Conservation (phyloP, 2,888 invertebrate species). For the Phasia obesa region DNA sequence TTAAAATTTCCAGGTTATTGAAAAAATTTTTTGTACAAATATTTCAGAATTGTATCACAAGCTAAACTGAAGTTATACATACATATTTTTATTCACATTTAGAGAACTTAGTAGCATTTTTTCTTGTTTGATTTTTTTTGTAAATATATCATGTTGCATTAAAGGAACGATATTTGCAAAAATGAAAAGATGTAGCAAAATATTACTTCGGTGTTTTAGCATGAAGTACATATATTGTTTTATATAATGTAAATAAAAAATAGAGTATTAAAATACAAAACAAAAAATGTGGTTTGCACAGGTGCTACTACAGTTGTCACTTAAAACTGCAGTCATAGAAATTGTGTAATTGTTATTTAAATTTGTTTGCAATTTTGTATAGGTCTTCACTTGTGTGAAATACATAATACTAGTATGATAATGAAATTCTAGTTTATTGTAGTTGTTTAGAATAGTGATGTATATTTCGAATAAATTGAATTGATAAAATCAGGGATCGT, state of each 20-base stretch:
- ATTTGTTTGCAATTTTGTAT: slow-evolving; percentile 5
- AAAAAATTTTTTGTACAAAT: too few relatives aligned
- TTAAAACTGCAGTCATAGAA: background rate
- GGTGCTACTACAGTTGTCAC: slow-evolving; percentile 25
- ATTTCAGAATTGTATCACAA: too few relatives aligned
- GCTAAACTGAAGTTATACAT: too few relatives aligned
- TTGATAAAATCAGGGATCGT: too few relatives aligned
- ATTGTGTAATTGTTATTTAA: background rate
- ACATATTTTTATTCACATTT: too few relatives aligned
- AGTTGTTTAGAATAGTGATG: too few relatives aligned
- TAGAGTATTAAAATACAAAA: background rate
- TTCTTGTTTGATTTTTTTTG: too few relatives aligned
- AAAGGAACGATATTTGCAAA: background rate
- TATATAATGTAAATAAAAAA: background rate
- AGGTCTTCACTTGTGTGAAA: background rate
- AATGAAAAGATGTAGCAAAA: slow-evolving; percentile 37
- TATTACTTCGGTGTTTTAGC: slow-evolving; percentile 12
- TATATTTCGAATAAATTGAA: too few relatives aligned
- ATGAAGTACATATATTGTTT: background rate
- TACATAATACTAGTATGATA: too few relatives aligned
- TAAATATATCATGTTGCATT: background rate
- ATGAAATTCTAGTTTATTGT: too few relatives aligned
- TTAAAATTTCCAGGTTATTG: too few relatives aligned
- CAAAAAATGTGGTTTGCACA: slow-evolving; percentile 33
- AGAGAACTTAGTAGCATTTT: too few relatives aligned